These are phyloP conservation scores for Semicossyphus pulcher DNA, from an alignment of 2,113 vertebrate genomes.

Conservation along the genomic window DNA sequence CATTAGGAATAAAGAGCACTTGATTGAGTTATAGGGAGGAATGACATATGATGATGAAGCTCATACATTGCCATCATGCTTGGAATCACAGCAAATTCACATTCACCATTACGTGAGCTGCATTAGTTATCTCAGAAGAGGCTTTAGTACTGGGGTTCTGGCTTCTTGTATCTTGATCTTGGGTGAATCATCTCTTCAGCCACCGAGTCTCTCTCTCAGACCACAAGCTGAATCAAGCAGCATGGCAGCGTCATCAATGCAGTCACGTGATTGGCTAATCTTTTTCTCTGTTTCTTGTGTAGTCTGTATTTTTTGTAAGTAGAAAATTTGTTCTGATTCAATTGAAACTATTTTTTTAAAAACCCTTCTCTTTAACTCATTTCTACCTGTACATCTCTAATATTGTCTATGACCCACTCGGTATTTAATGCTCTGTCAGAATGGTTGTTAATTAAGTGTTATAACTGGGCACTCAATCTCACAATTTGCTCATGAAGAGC, in stretches of 20 bases:
- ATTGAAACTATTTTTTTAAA: no score
- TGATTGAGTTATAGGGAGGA: slow-evolving; percentile 71
- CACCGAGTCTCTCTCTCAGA: slow-evolving; percentile 18
- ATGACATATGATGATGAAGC: slow-evolving; percentile 62
- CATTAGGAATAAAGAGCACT: slow-evolving; percentile 64
- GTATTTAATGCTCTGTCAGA: no score
- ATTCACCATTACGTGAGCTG: slow-evolving; percentile 44
- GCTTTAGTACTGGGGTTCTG: slow-evolving; percentile 50
- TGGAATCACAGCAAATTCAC: slow-evolving; percentile 40
- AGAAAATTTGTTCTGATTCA: no score
- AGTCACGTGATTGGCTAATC: no score
- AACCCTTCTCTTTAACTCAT: no score
- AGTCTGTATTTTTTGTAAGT: no score
- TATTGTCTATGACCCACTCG: no score
- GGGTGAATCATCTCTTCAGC: slow-evolving; percentile 40
- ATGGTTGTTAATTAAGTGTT: no score
- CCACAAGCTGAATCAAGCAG: slow-evolving; percentile 35
- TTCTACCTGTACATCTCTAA: no score
- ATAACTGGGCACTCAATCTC: no score
- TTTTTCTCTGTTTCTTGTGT: no score
- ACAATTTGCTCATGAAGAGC: no score
- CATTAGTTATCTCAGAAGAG: slow-evolving; percentile 56
- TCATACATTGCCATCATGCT: slow-evolving; percentile 41
- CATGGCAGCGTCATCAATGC: slow-evolving; percentile 35
- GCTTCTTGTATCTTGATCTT: slow-evolving; percentile 59